Evolutionary conservation across 2,113 vertebrate species (phyloP).

Genomic region (Thomomys bottae): DNA sequence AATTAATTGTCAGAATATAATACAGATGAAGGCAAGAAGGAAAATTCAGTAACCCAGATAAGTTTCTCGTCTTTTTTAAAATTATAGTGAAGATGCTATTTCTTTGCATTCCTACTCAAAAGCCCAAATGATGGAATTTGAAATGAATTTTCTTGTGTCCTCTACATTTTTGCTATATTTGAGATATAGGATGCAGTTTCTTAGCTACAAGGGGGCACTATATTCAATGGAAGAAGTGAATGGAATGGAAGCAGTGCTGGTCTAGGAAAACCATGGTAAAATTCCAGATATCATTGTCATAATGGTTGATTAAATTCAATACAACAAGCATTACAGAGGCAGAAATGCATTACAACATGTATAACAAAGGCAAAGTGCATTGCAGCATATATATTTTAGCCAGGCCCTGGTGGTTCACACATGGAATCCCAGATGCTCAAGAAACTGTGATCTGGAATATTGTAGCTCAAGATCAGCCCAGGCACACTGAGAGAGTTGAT

Average conservation of each 20-base stretch:
- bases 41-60: constrained; percentile 52
- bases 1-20: constrained; percentile 81
- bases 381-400: neutral
- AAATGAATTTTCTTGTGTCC: neutral
- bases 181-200: neutral
- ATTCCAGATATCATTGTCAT: neutral
- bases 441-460: too few relatives aligned
- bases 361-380: neutral
- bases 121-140: neutral
- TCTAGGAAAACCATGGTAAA: neutral
- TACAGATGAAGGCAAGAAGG: constrained; percentile 68
- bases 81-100: constrained; percentile 16
- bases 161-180: neutral
- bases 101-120: neutral
- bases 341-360: neutral
- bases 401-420: too few relatives aligned
- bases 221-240: neutral
- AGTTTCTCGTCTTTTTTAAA: constrained; percentile 33
- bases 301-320: neutral
- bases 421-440: too few relatives aligned
- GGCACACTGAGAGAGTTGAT: too few relatives aligned
- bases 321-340: neutral
- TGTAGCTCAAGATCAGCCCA: too few relatives aligned
- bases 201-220: neutral
- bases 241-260: neutral